Base-by-base conservation (phyloP, 2,113 vertebrate species). In the Sula dactylatra region DNA sequence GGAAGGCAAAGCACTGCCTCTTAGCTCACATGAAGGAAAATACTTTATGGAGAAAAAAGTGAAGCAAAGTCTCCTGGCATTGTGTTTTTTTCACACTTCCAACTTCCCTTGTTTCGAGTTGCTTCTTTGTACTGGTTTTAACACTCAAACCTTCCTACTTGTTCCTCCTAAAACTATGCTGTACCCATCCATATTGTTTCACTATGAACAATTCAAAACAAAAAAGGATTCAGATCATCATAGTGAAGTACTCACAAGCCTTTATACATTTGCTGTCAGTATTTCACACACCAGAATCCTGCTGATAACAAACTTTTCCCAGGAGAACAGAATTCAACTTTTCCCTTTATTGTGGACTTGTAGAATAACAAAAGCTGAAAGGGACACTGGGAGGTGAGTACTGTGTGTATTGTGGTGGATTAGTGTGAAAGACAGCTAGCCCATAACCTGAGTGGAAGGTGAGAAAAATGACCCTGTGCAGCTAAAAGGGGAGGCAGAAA, bases 391-490 rank as follows among this genome's bases (percentile, higher is more conserved):
- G 14, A 77, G 50, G 15, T 11, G 25, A 42, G 24, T n/a, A 32
- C 13, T 18, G 4, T 13, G 40, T 56, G 13, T 32, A 32, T 52
- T 0, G 1, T 7, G 7, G 31, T 58, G 50, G 25, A 8, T 58
- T 45, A 64, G 14, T 17, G 20, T 54, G 38, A 74, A 74, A 70
- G 55, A 25, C 16, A 59, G 9, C 36, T 58, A 56, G 15, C 38
- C 6, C 16, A 49, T 38, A 54, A 59, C 55, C 19, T 61, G 50
- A 58, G n/a, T 34, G 20, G 36, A 50, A 67, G 32, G 12, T 56
- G n/a, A 56, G 34, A 44, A 71, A 83, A 66, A 62, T 32, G 29
- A 8, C 36, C 52, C 10, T 21, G 11, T 56, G 13, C 42, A 81
- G 18, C 19, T 45, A 40, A 56, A 56, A 44, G 19, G 4, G 2